phyloP scores from a whole-genome alignment of 2,797 vertebrate species.

The Oryzias dopingdopingensis region DNA sequence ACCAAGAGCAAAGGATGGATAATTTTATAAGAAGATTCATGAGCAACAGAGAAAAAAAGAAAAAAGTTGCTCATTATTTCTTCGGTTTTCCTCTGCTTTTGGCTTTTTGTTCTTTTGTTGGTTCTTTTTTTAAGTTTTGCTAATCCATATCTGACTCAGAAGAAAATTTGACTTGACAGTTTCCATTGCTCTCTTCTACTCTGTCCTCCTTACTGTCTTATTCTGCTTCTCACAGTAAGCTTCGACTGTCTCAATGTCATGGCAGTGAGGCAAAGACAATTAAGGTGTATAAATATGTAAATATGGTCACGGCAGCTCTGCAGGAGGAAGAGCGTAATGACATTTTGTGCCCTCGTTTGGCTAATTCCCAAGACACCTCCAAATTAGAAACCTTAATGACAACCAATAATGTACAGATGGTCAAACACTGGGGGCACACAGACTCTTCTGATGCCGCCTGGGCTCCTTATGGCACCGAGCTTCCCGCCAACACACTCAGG shows the following conservation, averaged over 20 bases:
- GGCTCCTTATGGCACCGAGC: conserved; percentile 64
- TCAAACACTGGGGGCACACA: conserved; percentile 75
- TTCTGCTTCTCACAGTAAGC: conserved; percentile 26
- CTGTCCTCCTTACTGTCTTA: conserved; percentile 13
- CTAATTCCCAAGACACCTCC: conserved; percentile 80
- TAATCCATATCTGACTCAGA: conserved; percentile 18
- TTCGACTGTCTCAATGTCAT: conserved; percentile 74
- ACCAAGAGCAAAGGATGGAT: neutral
- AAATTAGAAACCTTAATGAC: conserved; percentile 86
- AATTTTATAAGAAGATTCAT: neutral
- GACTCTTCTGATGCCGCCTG: conserved; percentile 70
- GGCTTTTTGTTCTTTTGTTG: conserved; percentile 15
- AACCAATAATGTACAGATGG: conserved; percentile 83
- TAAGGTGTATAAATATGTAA: conserved; percentile 84
- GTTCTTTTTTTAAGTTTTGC: conserved; percentile 10
- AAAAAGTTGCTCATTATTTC: fast-evolving
- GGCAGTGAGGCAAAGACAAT: conserved; percentile 77
- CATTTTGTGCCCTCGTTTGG: conserved; percentile 80
- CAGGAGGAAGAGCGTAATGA: conserved; percentile 74
- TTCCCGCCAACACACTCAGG: conserved; percentile 57
- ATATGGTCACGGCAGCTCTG: conserved; percentile 77
- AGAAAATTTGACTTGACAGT: conserved; percentile 26
- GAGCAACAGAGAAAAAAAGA: neutral
- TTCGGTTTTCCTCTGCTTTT: neutral
- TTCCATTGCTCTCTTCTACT: conserved; percentile 20